phyloP scores from a whole-genome alignment of 2,888 invertebrate species.

The Perithous albicinctus region DNA sequence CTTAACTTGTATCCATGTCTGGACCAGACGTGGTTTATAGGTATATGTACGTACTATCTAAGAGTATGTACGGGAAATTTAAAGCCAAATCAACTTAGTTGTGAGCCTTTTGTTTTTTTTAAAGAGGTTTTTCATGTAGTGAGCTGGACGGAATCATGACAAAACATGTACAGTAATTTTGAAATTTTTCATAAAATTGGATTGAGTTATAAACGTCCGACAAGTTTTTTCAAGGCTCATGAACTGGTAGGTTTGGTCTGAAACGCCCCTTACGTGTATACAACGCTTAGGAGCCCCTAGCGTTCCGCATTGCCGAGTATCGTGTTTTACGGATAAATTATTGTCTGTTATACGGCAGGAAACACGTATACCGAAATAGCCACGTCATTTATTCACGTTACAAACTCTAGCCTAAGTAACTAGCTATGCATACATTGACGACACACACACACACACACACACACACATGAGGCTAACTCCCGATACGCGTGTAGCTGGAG shows the following conservation, averaged over 20 bases:
- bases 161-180: background rate
- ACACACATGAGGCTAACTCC: background rate
- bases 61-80: background rate
- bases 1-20: background rate
- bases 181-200: no score
- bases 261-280: conserved; percentile 2
- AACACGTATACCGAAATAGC: conserved; percentile 60
- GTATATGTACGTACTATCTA: background rate
- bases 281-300: background rate
- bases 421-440: conserved; percentile 8
- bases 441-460: conserved; percentile 19
- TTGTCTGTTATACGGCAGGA: conserved; percentile 60
- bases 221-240: no score
- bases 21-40: background rate
- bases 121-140: background rate
- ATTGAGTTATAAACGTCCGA: no score
- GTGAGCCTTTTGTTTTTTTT: background rate
- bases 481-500: conserved; percentile 45
- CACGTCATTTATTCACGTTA: conserved; percentile 67
- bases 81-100: background rate
- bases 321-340: conserved; percentile 68
- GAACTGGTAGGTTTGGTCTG: background rate
- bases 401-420: conserved; percentile 17
- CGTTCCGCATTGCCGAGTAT: conserved; percentile 35
- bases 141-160: background rate